Percentiles rank a stretch among this genome's conserved stretches.
Conservation (phyloP, 2,113 vertebrate genomes). For the Otolemur garnettii region DNA sequence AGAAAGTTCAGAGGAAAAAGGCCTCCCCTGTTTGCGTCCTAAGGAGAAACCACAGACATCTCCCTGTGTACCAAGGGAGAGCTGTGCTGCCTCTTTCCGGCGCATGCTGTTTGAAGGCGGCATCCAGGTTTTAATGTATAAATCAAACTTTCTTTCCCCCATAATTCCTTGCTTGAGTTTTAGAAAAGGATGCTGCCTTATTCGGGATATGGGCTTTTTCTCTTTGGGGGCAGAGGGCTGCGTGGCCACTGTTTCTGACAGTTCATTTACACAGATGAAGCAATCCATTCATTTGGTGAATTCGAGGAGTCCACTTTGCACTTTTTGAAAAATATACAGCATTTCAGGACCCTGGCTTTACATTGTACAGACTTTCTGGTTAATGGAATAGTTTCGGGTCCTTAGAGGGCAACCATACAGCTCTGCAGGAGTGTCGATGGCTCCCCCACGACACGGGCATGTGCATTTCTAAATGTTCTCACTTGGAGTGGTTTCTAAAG, state of each 20-base stretch:
- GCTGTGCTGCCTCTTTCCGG: neutral
- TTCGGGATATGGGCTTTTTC: neutral
- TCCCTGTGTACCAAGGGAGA: neutral
- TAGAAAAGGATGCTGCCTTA: slow-evolving; percentile 28
- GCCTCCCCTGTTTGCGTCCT: neutral
- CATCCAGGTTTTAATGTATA: slow-evolving; percentile 10
- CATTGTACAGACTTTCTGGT: slow-evolving; percentile 78
- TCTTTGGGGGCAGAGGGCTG: slow-evolving; percentile 73
- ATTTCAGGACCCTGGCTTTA: slow-evolving; percentile 83
- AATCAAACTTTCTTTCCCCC: slow-evolving; percentile 20
- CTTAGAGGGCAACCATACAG: slow-evolving; percentile 59
- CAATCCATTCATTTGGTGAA: slow-evolving; percentile 83
- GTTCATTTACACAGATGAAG: slow-evolving; percentile 84
- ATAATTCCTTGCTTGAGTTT: slow-evolving; percentile 31
- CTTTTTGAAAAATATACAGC: slow-evolving; percentile 83
- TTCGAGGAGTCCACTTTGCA: slow-evolving; percentile 75
- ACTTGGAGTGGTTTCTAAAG: slow-evolving; percentile 24
- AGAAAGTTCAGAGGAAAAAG: neutral
- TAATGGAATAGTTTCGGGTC: slow-evolving; percentile 74
- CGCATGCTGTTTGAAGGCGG: neutral
- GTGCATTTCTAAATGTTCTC: slow-evolving; percentile 41
- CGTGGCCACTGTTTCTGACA: slow-evolving; percentile 85
- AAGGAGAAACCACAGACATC: neutral
- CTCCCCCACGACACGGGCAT: slow-evolving; percentile 40
- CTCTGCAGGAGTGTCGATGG: slow-evolving; percentile 53